phyloP scores from a whole-genome alignment of 2,888 invertebrate species.

The Abrostola triplasia region DNA sequence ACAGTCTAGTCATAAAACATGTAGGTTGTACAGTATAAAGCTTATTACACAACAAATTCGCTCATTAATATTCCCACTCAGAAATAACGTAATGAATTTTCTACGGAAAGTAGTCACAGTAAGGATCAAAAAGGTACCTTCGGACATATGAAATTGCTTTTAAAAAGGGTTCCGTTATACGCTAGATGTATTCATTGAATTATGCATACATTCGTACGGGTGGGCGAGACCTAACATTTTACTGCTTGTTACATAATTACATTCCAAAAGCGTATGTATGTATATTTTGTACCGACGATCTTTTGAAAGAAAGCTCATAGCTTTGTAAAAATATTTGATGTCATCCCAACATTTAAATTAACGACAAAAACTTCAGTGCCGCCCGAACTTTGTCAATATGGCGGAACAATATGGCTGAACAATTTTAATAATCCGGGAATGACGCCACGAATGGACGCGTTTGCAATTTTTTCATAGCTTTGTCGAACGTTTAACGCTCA shows the following conservation, averaged over 20 bases:
- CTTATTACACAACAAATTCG: background rate
- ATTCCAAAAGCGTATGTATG: constrained; percentile 51
- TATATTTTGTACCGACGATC: constrained; percentile 29
- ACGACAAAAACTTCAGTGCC: constrained; percentile 68
- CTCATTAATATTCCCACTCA: background rate
- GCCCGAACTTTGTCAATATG: constrained; percentile 79
- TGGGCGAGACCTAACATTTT: constrained; percentile 37
- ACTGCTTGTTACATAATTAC: constrained; percentile 55
- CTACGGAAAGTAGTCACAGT: constrained; percentile 11
- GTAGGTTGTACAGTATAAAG: no score
- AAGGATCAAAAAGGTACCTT: constrained; percentile 32
- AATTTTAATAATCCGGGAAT: constrained; percentile 80
- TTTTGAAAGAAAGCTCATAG: constrained; percentile 55
- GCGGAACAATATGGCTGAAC: constrained; percentile 74
- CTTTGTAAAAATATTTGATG: constrained; percentile 67
- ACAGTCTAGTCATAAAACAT: no score
- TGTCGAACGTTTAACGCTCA: constrained; percentile 62
- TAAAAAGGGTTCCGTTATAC: constrained; percentile 40
- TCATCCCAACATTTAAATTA: constrained; percentile 75
- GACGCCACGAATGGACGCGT: constrained; percentile 64
- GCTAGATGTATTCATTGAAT: constrained; percentile 46
- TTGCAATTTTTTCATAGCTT: constrained; percentile 70
- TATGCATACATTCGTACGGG: constrained; percentile 40
- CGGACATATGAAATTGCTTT: constrained; percentile 40
- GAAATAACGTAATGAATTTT: constrained; percentile 3